A percentile compares a stretch with the other conserved stretches of the same genome.
These are phyloP conservation scores for Onychomys leucogaster DNA, from an alignment of 2,797 vertebrate genomes.

Conservation along the genomic window DNA sequence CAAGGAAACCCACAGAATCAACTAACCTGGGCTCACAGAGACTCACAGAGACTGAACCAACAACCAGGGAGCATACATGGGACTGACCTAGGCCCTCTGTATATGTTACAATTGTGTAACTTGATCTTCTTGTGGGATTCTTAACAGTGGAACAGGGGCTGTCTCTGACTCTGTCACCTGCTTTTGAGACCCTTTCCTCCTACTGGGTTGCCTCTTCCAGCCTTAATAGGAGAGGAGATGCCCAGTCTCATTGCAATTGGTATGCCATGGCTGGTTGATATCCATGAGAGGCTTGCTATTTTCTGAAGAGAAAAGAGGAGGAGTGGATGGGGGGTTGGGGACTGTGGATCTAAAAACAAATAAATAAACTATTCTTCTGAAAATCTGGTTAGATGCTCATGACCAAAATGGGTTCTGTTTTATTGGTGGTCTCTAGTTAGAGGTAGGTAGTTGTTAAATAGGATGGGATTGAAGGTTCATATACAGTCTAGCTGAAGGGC, in stretches of 20 bases:
- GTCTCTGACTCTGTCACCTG: background rate
- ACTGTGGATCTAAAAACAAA: background rate
- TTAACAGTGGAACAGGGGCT: background rate
- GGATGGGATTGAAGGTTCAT: background rate
- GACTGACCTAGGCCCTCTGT: background rate
- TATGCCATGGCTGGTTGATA: background rate
- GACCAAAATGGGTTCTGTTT: slow-evolving; percentile 10
- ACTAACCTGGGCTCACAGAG: background rate
- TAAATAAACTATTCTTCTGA: background rate
- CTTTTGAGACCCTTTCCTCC: background rate
- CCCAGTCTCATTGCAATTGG: background rate
- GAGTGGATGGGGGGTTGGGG: background rate
- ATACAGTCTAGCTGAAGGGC: too few relatives aligned
- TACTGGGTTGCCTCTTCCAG: background rate
- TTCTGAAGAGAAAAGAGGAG: background rate
- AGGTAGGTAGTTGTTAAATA: background rate
- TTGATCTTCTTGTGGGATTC: background rate
- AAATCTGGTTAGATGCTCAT: background rate
- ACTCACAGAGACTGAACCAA: background rate
- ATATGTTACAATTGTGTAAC: background rate
- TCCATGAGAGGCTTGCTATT: background rate
- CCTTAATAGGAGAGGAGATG: background rate
- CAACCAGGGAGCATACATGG: background rate
- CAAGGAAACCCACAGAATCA: background rate
- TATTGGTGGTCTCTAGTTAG: background rate